Evolutionary conservation across 2,797 vertebrate genomes (phyloP), one percentile per base, ranked within the genome.

Genomic region (Antennarius maculatus): DNA sequence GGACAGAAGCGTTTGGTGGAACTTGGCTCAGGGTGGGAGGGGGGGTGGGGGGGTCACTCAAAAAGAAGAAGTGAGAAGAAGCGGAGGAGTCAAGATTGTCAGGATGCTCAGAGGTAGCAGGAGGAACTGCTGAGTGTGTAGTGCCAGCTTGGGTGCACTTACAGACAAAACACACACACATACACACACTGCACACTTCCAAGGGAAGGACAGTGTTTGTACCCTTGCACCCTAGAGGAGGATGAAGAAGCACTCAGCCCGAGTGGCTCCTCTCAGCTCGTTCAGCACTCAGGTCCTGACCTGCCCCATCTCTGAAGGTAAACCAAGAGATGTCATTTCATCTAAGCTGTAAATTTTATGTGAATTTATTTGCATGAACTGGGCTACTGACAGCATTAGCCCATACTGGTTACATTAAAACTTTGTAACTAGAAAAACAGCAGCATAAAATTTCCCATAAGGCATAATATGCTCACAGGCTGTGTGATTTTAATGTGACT

Each of bases 221-320:
- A 72, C 57, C 69, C 82, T 82, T 78, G 84, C 82, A 69, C 69
- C 82, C 83, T 78, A 85, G 82, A 69, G 84, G 90, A 94, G 88
- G 81, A 95, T 95, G 94, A 95, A 94, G 93, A 94, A 95, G 84
- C 94, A 94, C 81, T 94, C 93, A 47, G 93, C 94, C 84, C 91
- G 93, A 88, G 93, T 94, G 86, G 93, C 92, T 90, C 93, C 93
- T 74, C 93, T 94, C 87, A 93, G 91, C 89, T 94, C 93, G 16
- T 94, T 94, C 91, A 94, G 93, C 90, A 90, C 93, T 85, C 93
- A 94, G 89, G 93, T 94, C 83, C 92, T 94, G 23, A 94, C 93
- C 90, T 93, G 93, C 82, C 89, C 92, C 85, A 82, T 90, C 89
- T 93, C 94, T 76, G 93, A 94, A 94, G 94, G 94, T 95, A 94